phyloP scores from a whole-genome alignment of 1,140 invertebrate species.

The Heliconius congener region DNA sequence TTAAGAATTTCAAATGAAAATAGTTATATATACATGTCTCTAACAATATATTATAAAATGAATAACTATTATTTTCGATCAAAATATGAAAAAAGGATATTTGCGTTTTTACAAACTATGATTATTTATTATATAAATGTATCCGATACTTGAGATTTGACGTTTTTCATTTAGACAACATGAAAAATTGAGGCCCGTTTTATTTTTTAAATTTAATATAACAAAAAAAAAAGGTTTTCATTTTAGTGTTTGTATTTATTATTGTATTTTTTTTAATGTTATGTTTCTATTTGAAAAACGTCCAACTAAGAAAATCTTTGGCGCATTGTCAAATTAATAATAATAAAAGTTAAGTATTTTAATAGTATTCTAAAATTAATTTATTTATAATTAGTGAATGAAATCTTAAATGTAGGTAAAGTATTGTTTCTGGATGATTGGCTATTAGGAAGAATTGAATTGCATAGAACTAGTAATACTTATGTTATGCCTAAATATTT shows the following conservation, averaged over 20 bases:
- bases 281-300: conserved; percentile 48
- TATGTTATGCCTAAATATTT: not conserved
- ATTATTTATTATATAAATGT: conserved; percentile 14
- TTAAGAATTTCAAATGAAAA: conserved; percentile 16
- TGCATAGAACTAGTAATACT: conserved; percentile 12
- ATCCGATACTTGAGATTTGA: conserved; percentile 28
- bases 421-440: conserved; percentile 2
- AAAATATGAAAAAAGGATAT: conserved; percentile 3
- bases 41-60: not conserved
- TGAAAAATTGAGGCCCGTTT: conserved; percentile 23
- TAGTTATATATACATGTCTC: not conserved
- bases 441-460: conserved; percentile 11
- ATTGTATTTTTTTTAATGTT: not conserved
- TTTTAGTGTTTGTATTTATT: conserved; percentile 9
- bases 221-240: not conserved
- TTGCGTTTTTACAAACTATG: conserved; percentile 14
- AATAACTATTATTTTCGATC: not conserved
- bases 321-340: conserved; percentile 64
- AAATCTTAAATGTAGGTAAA: conserved; percentile 13
- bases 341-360: conserved; percentile 15
- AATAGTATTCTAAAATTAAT: conserved; percentile 19
- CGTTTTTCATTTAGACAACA: conserved; percentile 35
- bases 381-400: conserved; percentile 21
- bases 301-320: conserved; percentile 41
- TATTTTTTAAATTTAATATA: not conserved